A percentile compares a stretch with the other conserved stretches of the same genome.
These are phyloP conservation scores for Manis javanica DNA, from an alignment of 2,797 vertebrate species.

Conservation along the genomic window DNA sequence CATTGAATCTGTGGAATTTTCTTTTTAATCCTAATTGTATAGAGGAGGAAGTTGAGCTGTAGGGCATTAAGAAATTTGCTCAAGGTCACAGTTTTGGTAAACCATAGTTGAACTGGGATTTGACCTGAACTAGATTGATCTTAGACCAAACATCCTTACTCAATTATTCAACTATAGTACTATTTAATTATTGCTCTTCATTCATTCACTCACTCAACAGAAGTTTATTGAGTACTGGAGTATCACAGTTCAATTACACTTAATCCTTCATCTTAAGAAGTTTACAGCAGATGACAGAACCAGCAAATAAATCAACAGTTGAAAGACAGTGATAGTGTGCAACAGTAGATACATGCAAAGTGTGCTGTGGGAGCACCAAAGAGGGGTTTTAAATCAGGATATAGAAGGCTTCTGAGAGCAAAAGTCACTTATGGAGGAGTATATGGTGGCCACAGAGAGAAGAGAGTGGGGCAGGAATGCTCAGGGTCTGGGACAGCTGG, in stretches of 20 bases:
- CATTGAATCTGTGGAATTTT: background rate
- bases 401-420: background rate
- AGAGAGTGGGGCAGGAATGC: background rate
- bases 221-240: background rate
- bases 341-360: background rate
- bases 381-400: background rate
- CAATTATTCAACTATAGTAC: background rate
- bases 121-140: background rate
- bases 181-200: background rate
- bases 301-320: background rate
- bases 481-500: background rate
- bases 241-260: background rate
- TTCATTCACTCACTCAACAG: background rate
- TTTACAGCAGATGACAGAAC: background rate
- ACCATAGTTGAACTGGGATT: background rate
- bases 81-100: background rate
- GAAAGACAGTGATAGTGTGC: background rate
- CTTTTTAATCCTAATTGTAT: background rate
- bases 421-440: background rate
- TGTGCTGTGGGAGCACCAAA: too few relatives aligned
- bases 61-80: background rate
- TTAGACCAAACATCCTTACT: background rate
- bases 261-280: background rate
- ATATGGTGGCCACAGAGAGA: background rate
- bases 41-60: background rate